Percentiles rank a stretch among this genome's conserved stretches.
phyloP scores from a whole-genome alignment of 2,797 vertebrate species.

The Leptatherina wallacei region DNA sequence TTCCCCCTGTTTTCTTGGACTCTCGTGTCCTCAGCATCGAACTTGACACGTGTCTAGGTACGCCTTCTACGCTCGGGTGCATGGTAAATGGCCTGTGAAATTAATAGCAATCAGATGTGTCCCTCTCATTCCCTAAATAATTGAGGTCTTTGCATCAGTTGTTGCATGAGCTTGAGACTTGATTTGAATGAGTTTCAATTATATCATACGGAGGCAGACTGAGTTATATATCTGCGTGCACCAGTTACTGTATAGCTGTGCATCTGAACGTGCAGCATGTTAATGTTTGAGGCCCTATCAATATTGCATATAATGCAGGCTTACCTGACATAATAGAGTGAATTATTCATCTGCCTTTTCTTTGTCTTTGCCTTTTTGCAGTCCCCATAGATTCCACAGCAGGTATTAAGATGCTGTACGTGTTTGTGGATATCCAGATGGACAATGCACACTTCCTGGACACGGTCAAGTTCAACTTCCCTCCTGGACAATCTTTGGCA shows the following conservation, averaged over 20 bases:
- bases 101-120: conserved; percentile 75
- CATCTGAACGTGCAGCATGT: conserved; percentile 28
- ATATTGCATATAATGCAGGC: conserved; percentile 45
- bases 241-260: conserved; percentile 17
- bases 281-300: conserved; percentile 52
- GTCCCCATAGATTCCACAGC: conserved; percentile 92
- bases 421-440: conserved; percentile 98
- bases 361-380: conserved; percentile 66
- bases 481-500: conserved; percentile 84
- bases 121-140: conserved; percentile 75
- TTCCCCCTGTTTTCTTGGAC: conserved; percentile 38
- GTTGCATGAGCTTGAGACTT: conserved; percentile 35
- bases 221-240: conserved; percentile 12
- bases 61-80: conserved; percentile 34
- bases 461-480: conserved; percentile 92
- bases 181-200: conserved; percentile 42
- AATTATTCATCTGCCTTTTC: conserved; percentile 65
- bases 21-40: conserved; percentile 19
- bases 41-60: conserved; percentile 38
- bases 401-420: conserved; percentile 94
- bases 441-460: conserved; percentile 94
- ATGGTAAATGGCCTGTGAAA: conserved; percentile 81
- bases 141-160: conserved; percentile 68
- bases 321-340: conserved; percentile 59
- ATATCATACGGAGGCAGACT: conserved; percentile 9